Evolutionary conservation across 2,888 invertebrate genomes (phyloP).

Genomic region (Lepidochitona cinerea): DNA sequence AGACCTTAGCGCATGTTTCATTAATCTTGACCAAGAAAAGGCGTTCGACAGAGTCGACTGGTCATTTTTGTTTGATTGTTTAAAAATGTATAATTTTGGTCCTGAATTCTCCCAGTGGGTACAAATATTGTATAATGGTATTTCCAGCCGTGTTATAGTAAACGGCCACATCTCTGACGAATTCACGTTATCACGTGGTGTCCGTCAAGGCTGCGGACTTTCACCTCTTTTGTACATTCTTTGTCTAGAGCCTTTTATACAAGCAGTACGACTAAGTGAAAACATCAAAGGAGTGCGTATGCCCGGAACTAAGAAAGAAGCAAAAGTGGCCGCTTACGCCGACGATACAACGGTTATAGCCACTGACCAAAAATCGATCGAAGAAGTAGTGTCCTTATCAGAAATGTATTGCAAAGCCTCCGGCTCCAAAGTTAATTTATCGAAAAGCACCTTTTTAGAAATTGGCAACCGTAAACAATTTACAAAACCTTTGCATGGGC

Average conservation of each 20-base stretch:
- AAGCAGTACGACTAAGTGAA: neutral
- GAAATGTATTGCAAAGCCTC: constrained; percentile 15
- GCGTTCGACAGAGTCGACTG: constrained; percentile 40
- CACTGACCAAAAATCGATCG: constrained; percentile 5
- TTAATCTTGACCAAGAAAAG: constrained; percentile 41
- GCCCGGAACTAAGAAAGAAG: constrained; percentile 7
- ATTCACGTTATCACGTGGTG: constrained; percentile 4
- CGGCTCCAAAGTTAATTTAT: constrained; percentile 27
- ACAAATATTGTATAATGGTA: too few species aligned
- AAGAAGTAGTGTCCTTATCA: neutral
- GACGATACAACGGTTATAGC: constrained; percentile 14
- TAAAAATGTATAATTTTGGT: constrained; percentile 35
- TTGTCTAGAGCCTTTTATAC: neutral
- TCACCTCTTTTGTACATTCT: neutral
- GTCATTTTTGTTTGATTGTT: constrained; percentile 30
- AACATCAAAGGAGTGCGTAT: constrained; percentile 19
- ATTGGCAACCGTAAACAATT: too few species aligned
- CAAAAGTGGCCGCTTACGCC: constrained; percentile 17
- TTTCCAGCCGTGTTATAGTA: neutral
- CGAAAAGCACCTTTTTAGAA: constrained; percentile 24
- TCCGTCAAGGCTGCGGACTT: neutral
- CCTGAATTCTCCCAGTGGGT: too few species aligned
- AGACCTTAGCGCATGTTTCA: constrained; percentile 27
- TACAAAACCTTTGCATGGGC: too few species aligned
- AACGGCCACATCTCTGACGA: neutral